A percentile compares a stretch with the other conserved stretches of the same genome.
These are phyloP conservation scores for Stegodyphus mimosarum DNA, from an alignment of 1,140 invertebrate species.

Conservation along the genomic window DNA sequence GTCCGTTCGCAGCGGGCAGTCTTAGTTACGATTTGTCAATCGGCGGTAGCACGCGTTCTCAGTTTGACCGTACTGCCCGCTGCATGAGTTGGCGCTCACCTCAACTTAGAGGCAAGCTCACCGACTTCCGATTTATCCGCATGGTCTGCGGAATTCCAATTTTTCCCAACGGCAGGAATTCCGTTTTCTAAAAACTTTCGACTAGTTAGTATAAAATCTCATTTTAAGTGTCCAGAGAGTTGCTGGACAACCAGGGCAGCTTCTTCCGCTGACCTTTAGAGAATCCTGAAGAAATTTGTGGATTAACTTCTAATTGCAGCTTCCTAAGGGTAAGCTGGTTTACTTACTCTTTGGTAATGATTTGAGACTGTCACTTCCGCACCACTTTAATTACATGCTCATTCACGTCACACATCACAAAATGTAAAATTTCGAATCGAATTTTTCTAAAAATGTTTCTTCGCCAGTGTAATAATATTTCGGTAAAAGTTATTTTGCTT, in stretches of 20 bases:
- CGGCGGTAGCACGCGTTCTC: background rate
- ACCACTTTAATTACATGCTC: too few relatives aligned
- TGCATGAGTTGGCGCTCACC: background rate
- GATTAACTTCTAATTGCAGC: constrained; percentile 12
- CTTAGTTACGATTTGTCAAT: constrained; percentile 32
- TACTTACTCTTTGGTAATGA: constrained; percentile 2
- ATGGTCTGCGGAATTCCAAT: too few relatives aligned
- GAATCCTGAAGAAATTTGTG: background rate
- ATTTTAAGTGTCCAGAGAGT: constrained; percentile 14
- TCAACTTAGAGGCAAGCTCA: background rate
- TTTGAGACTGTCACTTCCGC: too few relatives aligned
- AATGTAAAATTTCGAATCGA: too few relatives aligned
- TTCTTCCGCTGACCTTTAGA: background rate
- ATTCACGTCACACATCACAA: too few relatives aligned
- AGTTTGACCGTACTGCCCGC: background rate
- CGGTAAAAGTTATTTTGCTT: too few relatives aligned
- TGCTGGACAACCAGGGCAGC: background rate
- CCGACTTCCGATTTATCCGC: too few relatives aligned
- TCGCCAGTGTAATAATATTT: too few relatives aligned
- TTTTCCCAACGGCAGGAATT: too few relatives aligned
- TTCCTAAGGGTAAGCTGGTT: constrained; percentile 45
- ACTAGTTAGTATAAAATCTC: background rate
- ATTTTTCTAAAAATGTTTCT: too few relatives aligned
- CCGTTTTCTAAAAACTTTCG: too few relatives aligned
- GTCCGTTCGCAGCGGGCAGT: background rate